A percentile compares a stretch with the other conserved stretches of the same genome.
phyloP scores from a whole-genome alignment of 2,797 vertebrate genomes.

The Takifugu rubripes region DNA sequence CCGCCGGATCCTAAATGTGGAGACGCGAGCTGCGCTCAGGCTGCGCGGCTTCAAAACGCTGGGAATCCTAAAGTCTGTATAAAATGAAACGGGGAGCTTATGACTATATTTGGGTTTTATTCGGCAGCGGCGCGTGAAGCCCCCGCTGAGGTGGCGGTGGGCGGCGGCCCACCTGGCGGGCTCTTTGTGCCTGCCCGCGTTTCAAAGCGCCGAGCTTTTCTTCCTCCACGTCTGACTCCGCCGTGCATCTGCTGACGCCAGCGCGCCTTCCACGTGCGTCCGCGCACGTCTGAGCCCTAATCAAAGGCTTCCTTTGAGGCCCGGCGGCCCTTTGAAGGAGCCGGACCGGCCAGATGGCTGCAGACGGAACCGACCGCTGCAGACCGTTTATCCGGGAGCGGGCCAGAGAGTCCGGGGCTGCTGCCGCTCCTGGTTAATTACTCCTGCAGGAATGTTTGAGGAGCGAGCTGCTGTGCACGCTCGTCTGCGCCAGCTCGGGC shows the following conservation, averaged over 20 bases:
- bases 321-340: conserved; percentile 60
- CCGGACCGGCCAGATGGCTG: conserved; percentile 53
- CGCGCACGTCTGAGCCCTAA: conserved; percentile 32
- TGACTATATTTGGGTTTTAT: background rate
- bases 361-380: conserved; percentile 25
- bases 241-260: conserved; percentile 33
- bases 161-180: conserved; percentile 19
- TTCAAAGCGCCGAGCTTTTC: conserved; percentile 7
- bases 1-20: too few species aligned
- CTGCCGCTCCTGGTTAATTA: conserved; percentile 18
- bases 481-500: too few species aligned
- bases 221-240: conserved; percentile 7
- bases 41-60: background rate
- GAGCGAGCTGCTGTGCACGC: too few species aligned
- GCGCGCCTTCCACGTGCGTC: conserved; percentile 2
- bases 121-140: background rate
- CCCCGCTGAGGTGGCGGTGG: conserved; percentile 13
- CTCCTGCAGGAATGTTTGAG: conserved; percentile 13
- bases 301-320: conserved; percentile 63
- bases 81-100: background rate
- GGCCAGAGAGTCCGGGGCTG: too few species aligned
- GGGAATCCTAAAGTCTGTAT: too few species aligned
- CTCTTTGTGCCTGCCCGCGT: background rate
- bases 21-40: background rate
- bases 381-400: conserved; percentile 13